Conservation (phyloP, 2,888 invertebrate species). For the Acleris sparsana region DNA sequence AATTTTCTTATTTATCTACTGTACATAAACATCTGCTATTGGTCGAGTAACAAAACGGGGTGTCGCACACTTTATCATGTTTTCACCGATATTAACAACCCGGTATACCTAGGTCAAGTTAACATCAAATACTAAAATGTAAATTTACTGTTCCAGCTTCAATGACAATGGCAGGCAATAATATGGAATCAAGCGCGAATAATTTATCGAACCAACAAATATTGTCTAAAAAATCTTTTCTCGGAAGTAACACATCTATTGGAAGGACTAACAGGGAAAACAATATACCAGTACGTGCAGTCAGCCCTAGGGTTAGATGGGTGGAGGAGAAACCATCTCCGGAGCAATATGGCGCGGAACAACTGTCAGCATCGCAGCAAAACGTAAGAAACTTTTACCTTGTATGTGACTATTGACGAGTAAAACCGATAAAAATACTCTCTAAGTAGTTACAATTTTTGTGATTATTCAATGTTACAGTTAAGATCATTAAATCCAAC, state of each 20-base stretch:
- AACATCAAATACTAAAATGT: background rate
- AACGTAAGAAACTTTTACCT: constrained; percentile 66
- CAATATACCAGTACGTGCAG: constrained; percentile 79
- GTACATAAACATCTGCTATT: constrained; percentile 50
- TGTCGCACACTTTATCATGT: constrained; percentile 68
- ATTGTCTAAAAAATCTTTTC: constrained; percentile 79
- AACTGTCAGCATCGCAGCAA: constrained; percentile 73
- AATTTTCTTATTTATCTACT: constrained; percentile 20
- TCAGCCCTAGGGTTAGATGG: constrained; percentile 80
- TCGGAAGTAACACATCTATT: constrained; percentile 79
- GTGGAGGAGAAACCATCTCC: constrained; percentile 72
- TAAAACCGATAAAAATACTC: background rate
- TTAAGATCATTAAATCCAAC: constrained; percentile 57
- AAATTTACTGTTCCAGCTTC: constrained; percentile 83
- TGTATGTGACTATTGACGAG: background rate
- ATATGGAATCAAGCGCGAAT: constrained; percentile 80
- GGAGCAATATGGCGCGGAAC: constrained; percentile 72
- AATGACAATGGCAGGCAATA: constrained; percentile 87
- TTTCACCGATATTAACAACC: constrained; percentile 45
- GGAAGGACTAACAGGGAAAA: constrained; percentile 74
- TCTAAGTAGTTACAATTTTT: background rate
- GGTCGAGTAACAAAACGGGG: constrained; percentile 36
- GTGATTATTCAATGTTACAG: constrained; percentile 47
- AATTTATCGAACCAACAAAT: constrained; percentile 72
- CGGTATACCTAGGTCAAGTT: too few relatives aligned